Base-by-base conservation (phyloP, 2,888 invertebrate genomes). In the Ptychoptera albimana region DNA sequence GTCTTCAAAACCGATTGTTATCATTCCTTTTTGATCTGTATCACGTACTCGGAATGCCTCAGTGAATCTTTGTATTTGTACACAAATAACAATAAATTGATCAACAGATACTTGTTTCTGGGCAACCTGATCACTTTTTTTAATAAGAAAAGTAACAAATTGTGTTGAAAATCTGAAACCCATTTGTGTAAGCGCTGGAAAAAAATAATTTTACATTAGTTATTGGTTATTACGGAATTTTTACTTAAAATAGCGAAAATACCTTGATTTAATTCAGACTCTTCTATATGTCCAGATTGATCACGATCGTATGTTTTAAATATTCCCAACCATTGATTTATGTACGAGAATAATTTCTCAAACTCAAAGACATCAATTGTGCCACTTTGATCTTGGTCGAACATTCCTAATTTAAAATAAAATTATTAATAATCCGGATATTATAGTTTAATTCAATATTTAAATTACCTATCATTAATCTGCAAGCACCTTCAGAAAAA, bases 1-100 rank as follows among this genome's bases (percentile, higher is more conserved):
- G 58, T 94, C 93, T 69, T 94, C 94, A 59, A 93, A 94, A 23
- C 71, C 78, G 57, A 93, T 80, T 2, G 79, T 79, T 43, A 94
- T 88, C 8, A 75, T 70, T 32, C 93, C 94, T 54, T 78, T 80
- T 64, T 81, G 76, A 52, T 84, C 79, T 0, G 74, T 71, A 60
- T 94, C 93, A 43, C 83, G 76, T 45, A 71, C 69, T 55, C 82
- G 71, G 60, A 94, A 94, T 15, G 87, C 85, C 59, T 93, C 92
- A 31, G 81, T 88, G 51, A 87, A 85, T 49, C 82, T 77, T 59
- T 89, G 89, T 50, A 92, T 77, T 68, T 91, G 84, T 9, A 92
- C 83, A 61, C 89, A 89, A 10, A 84, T 61, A 35, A 91, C 85
- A 53, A 92, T 91, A 59, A 92, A 92, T 54, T 79, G 78, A 64